Base-by-base conservation (phyloP, 2,888 invertebrate genomes). In the Melipona bicolor region DNA sequence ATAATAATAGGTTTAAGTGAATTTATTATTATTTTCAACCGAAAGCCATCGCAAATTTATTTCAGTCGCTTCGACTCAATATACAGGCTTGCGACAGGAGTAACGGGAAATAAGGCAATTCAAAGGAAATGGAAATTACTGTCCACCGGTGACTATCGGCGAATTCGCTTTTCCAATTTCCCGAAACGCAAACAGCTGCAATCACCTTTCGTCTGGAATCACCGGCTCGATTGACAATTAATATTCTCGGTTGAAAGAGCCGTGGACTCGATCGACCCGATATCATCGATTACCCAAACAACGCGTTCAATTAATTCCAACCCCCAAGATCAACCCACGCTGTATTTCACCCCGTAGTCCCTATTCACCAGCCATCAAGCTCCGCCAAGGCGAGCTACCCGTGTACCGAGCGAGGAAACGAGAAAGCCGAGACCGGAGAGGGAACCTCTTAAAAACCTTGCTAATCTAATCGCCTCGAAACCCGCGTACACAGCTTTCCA, bases 251-350 rank as follows among this genome's bases (percentile, higher is more conserved):
- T 83, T 27, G 71, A 75, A 81, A 81, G 70, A 83, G 76, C 67
- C 54, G 71, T 36, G 74, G 75, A 67, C 76, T 68, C 81, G 81
- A 83, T 81, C 81, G 59, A 72, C 27, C 61, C 67, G 65, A 71
- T 76, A 67, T 76, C 75, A 83, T 83, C 82, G 82, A 83, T 83
- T 83, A 81, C 76, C 81, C 81, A 83, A 83, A 81, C 82, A 83
- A 67, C 71, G 76, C 71, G 81, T 83, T 61, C 82, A 83, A 83
- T 83, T 83, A 83, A 83, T 83, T 83, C 71, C 61, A 27, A 62
- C 50, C 75, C 71, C 49, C 67, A 67, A 71, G 82, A 83, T 72
- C 75, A 54, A 76, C 54, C 76, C 21, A 17, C 21, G 32, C 50
- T 71, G 61, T 76, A 71, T 83, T 79, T 79, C 73, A 79, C n/a